Conservation (phyloP, 2,888 invertebrate genomes). For the Chymomyza fuscimana region DNA sequence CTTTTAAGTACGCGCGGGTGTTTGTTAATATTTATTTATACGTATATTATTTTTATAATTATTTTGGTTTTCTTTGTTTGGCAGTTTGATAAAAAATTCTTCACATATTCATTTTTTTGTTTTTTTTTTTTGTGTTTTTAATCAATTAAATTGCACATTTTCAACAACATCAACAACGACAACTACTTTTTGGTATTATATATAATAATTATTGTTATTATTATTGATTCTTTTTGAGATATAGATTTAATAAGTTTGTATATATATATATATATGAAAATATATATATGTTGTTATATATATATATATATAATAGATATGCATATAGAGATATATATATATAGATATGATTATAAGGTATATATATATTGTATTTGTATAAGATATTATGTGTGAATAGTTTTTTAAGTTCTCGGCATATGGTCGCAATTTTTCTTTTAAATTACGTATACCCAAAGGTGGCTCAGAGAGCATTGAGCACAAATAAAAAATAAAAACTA, state of each 20-base stretch:
- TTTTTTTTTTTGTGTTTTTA: slow-evolving; percentile 33
- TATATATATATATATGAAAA: slow-evolving; percentile 22
- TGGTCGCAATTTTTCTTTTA: background rate
- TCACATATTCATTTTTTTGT: slow-evolving; percentile 39
- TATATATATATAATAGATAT: slow-evolving; percentile 10
- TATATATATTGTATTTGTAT: background rate
- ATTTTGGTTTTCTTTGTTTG: slow-evolving; percentile 34
- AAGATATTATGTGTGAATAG: background rate
- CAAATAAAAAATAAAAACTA: background rate
- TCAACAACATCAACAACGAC: slow-evolving; percentile 79
- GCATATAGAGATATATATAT: slow-evolving; percentile 9
- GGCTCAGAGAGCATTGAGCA: background rate
- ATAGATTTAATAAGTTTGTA: slow-evolving; percentile 5
- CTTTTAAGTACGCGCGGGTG: slow-evolving; percentile 1
- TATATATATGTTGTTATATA: slow-evolving; percentile 5
- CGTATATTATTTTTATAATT: slow-evolving; percentile 46
- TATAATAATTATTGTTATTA: slow-evolving; percentile 67
- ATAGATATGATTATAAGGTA: slow-evolving; percentile 3
- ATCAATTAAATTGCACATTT: slow-evolving; percentile 77
- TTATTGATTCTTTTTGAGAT: slow-evolving; percentile 46
- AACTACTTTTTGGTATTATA: slow-evolving; percentile 76
- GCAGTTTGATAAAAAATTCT: slow-evolving; percentile 51
- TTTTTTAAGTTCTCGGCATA: background rate
- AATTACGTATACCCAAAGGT: background rate
- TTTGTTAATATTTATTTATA: slow-evolving; percentile 41